Conservation (phyloP, 2,113 vertebrate species). For the Chaetorhynchus papuensis region DNA sequence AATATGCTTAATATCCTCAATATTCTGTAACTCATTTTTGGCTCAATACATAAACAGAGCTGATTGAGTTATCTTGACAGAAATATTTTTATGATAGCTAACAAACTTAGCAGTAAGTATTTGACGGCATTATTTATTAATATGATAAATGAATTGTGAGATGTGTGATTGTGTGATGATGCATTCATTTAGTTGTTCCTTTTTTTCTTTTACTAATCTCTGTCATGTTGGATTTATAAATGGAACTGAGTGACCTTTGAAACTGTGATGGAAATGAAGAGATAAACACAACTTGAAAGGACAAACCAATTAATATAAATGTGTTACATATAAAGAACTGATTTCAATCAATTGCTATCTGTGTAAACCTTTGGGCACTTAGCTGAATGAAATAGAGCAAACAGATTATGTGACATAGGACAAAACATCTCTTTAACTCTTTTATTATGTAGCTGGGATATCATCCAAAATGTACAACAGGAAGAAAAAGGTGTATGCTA, state of each 20-base stretch:
- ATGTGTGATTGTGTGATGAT: conserved; percentile 89
- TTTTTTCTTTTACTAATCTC: conserved; percentile 89
- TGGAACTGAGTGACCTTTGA: conserved; percentile 95
- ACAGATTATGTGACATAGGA: conserved; percentile 10
- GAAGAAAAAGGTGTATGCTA: not conserved
- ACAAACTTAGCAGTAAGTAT: conserved; percentile 83
- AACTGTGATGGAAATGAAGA: conserved; percentile 92
- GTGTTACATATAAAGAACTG: conserved; percentile 79
- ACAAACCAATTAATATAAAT: conserved; percentile 99
- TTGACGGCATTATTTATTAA: conserved; percentile 92
- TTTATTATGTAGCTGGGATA: not conserved
- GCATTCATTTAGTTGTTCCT: conserved; percentile 86
- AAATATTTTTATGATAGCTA: conserved; percentile 67
- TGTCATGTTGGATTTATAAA: conserved; percentile 97
- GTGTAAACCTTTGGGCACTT: conserved; percentile 65
- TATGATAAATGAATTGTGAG: conserved; percentile 94
- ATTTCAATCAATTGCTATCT: conserved; percentile 76
- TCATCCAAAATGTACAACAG: not conserved
- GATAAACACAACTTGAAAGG: conserved; percentile 98
- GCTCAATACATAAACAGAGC: conserved; percentile 10
- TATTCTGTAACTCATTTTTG: not conserved
- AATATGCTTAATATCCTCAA: not conserved
- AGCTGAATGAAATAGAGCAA: conserved; percentile 29
- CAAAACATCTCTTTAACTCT: conserved; percentile 18
- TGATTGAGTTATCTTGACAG: conserved; percentile 70